Percentiles rank a stretch among this genome's conserved stretches.
Conservation (phyloP, 2,797 vertebrate genomes). For the Trachops cirrhosus region DNA sequence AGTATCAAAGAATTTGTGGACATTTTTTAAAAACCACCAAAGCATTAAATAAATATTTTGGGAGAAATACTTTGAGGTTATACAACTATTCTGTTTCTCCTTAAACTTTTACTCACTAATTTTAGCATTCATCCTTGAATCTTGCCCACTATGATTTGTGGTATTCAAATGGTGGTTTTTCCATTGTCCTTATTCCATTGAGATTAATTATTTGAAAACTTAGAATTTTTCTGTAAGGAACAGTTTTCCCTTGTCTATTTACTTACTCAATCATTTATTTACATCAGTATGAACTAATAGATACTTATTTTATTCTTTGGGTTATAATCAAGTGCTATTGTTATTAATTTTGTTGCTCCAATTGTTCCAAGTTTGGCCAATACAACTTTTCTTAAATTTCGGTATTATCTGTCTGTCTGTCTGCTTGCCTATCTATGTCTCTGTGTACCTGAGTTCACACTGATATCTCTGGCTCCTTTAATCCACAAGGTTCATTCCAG, state of each 20-base stretch:
- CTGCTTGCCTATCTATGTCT: neutral
- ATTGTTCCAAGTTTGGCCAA: neutral
- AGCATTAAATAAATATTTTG: neutral
- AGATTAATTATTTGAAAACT: neutral
- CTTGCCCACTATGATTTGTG: neutral
- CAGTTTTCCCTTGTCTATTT: neutral
- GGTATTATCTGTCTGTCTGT: neutral
- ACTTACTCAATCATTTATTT: neutral
- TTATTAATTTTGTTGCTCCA: neutral
- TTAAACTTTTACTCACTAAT: neutral
- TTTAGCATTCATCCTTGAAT: slow-evolving; percentile 2
- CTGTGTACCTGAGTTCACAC: neutral
- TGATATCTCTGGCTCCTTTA: neutral
- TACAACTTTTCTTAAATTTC: neutral
- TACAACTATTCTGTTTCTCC: neutral
- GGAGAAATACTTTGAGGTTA: neutral
- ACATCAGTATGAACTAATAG: neutral
- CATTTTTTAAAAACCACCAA: neutral
- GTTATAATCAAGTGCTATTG: neutral
- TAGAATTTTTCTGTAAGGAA: neutral
- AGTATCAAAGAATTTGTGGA: neutral
- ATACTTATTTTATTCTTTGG: neutral
- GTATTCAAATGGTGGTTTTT: neutral
- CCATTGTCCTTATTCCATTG: neutral
- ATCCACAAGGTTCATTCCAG: neutral